These are phyloP conservation scores for Dasypus novemcinctus DNA, from an alignment of 2,113 vertebrate genomes.

Conservation along the genomic window DNA sequence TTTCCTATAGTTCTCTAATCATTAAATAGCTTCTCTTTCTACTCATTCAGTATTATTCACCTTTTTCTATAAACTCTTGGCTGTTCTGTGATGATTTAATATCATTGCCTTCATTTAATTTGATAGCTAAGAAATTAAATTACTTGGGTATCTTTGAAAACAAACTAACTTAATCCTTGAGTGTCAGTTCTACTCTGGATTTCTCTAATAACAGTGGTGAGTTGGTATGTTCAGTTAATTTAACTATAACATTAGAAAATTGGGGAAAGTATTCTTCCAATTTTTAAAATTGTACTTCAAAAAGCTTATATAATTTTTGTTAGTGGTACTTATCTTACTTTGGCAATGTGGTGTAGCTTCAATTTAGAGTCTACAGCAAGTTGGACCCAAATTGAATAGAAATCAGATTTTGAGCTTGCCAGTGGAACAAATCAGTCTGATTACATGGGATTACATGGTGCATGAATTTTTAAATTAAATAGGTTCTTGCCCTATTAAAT, in stretches of 20 bases:
- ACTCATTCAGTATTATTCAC: accelerated
- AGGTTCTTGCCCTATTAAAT: slow-evolving; percentile 64
- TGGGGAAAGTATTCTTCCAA: not conserved
- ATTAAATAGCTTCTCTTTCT: not conserved
- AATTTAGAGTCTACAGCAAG: not conserved
- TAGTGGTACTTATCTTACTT: not conserved
- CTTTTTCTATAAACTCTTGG: not conserved
- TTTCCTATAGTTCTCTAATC: accelerated
- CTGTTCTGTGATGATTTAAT: not conserved
- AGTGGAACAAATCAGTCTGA: slow-evolving; percentile 44
- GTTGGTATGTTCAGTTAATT: not conserved
- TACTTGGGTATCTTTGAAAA: slow-evolving; percentile 22
- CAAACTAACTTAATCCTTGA: not conserved
- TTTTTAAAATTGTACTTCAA: not conserved
- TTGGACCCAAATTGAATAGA: slow-evolving; percentile 40
- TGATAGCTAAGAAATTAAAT: slow-evolving; percentile 12
- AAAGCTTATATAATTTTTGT: not conserved
- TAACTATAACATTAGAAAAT: not conserved
- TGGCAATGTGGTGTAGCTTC: not conserved
- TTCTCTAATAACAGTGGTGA: not conserved
- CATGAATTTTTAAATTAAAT: slow-evolving; percentile 65
- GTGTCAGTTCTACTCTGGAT: not conserved
- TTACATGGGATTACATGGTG: slow-evolving; percentile 50
- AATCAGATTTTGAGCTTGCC: slow-evolving; percentile 41
- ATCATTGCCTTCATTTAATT: not conserved